Evolutionary conservation across 2,113 vertebrate species (phyloP), one percentile per base, ranked within the genome.

Genomic region (Muscicapa adusta): DNA sequence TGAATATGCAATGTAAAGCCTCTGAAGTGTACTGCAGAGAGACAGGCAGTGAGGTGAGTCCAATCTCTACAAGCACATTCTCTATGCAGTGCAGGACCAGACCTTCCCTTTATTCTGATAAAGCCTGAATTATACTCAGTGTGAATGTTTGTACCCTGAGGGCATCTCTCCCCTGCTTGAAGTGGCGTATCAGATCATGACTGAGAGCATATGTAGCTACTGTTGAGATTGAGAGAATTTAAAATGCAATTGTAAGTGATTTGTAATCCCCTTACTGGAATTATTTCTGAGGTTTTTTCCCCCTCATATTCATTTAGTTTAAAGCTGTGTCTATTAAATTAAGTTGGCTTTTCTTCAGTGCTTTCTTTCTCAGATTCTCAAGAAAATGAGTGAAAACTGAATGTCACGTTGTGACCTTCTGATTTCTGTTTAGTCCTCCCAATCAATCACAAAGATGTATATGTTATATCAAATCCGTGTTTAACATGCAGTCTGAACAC

Each of bases 251-350:
- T 73, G 65, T 66, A 53, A 65, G 34, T 54, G 43, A 89, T 91
- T 76, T 96, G 62, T 89, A 72, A 74, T 85, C 45, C 47, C 40
- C 26, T 67, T 72, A 36, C 33, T 74, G 42, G 56, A 70, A 88
- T 92, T 66, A 18, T 87, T 89, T 93, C 19, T 22, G 28, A 28
- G 28, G 9, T 47, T 84, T 62, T 70, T 75, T 65, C 5, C 18
- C 9, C 74, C 71, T 90, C 18, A 22, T 82, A 53, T 62, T 92
- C 22, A 62, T 96, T 91, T 94, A 73, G 67, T 88, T 93, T 92
- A 63, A 93, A 73, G 38, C 53, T 53, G 20, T 61, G 20, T 77
- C 57, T 63, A 7, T 90, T 89, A 77, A 87, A 87, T 91, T 47
- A 90, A 34, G 23, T 60, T 89, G 57, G 28, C 42, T 77, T 92